phyloP scores from a whole-genome alignment of 2,888 invertebrate species.

The Unio pictorum region DNA sequence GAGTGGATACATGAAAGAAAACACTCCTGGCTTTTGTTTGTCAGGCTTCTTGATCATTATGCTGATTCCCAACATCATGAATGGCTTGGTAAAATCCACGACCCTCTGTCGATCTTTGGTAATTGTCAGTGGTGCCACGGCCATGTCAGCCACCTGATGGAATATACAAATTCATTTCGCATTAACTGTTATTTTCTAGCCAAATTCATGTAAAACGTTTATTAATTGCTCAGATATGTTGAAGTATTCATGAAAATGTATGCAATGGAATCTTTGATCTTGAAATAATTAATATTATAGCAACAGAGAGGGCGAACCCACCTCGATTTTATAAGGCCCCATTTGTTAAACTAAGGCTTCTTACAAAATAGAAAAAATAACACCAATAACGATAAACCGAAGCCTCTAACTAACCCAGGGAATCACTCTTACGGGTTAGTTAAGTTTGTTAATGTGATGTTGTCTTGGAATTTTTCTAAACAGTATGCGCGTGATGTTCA shows the following conservation, averaged over 20 bases:
- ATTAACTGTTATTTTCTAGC: no score
- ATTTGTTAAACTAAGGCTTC: no score
- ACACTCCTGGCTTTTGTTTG: slow-evolving; percentile 94
- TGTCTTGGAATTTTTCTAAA: no score
- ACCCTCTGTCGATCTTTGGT: slow-evolving; percentile 93
- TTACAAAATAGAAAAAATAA: no score
- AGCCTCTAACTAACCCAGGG: no score
- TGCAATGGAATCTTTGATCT: not conserved
- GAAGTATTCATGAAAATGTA: slow-evolving; percentile 1
- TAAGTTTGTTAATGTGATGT: no score
- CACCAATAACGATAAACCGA: no score
- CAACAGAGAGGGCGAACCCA: no score
- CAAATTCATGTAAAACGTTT: not conserved
- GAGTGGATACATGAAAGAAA: slow-evolving; percentile 97
- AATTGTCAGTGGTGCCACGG: slow-evolving; percentile 94
- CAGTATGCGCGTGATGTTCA: no score
- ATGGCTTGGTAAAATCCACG: slow-evolving; percentile 98
- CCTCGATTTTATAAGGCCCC: no score
- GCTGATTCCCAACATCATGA: slow-evolving; percentile 95
- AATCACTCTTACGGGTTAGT: no score
- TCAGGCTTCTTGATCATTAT: slow-evolving; percentile 96
- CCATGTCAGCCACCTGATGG: slow-evolving; percentile 87
- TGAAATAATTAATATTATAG: not conserved
- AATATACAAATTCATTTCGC: not conserved
- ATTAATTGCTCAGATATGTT: not conserved